Percentiles rank a stretch among this genome's conserved stretches.
phyloP scores from a whole-genome alignment of 2,113 vertebrate species.

The Coracopsis vasa region DNA sequence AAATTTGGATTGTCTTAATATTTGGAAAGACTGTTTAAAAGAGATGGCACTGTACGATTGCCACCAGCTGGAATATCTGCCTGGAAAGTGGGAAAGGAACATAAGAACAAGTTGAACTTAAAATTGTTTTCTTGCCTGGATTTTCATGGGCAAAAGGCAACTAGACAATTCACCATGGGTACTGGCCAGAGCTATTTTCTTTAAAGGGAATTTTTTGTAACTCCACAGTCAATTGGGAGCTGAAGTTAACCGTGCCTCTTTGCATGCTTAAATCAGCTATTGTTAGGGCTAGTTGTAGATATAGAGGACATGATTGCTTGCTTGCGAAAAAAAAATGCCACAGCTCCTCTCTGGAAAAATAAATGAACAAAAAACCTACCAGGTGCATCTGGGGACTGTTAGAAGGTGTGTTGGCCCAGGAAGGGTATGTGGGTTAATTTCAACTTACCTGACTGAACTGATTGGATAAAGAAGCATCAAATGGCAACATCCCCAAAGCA shows the following conservation, averaged over 20 bases:
- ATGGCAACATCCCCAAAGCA: neutral
- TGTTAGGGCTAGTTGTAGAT: neutral
- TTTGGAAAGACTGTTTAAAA: neutral
- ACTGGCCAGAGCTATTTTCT: neutral
- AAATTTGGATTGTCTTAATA: neutral
- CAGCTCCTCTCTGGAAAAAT: neutral
- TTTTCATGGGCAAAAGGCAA: neutral
- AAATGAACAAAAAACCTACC: fast-evolving
- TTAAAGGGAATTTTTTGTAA: neutral
- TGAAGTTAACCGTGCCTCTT: neutral
- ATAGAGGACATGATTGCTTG: neutral
- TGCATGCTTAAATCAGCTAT: neutral
- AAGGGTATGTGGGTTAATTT: neutral
- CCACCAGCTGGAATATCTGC: neutral
- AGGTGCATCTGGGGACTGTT: neutral
- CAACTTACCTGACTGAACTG: neutral
- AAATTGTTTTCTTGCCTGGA: neutral
- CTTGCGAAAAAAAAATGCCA: neutral
- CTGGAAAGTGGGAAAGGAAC: neutral
- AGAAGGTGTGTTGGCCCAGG: neutral
- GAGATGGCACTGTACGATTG: neutral
- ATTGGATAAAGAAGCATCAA: neutral
- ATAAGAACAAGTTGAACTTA: neutral
- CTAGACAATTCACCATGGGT: neutral
- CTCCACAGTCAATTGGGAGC: neutral